Percentiles rank a stretch among this genome's conserved stretches.
These are phyloP conservation scores for Collichthys lucidus DNA, from an alignment of 2,113 vertebrate species.

Conservation along the genomic window DNA sequence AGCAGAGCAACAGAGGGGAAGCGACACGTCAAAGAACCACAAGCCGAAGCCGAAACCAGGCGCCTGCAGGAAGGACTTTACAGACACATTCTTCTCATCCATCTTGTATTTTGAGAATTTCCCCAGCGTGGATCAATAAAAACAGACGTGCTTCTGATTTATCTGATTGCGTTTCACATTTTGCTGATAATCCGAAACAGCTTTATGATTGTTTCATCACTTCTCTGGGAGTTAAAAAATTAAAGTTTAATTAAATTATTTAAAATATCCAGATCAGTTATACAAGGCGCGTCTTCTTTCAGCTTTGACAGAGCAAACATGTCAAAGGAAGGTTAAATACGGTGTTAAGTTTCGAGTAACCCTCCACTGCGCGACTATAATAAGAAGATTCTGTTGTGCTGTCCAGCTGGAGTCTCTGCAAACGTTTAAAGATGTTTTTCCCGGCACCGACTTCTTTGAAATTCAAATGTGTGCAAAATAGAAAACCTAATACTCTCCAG, in stretches of 20 bases:
- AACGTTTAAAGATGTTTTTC: neutral
- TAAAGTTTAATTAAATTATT: neutral
- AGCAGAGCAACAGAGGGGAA: too few relatives aligned
- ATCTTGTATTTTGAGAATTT: too few relatives aligned
- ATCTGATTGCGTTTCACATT: neutral
- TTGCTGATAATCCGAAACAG: neutral
- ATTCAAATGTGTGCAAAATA: neutral
- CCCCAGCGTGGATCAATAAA: too few relatives aligned
- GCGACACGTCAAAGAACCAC: too few relatives aligned
- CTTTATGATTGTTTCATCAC: neutral
- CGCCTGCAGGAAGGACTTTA: too few relatives aligned
- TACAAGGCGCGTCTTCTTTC: neutral
- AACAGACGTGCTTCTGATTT: neutral
- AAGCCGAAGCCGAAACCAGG: too few relatives aligned
- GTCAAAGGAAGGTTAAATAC: slow-evolving; percentile 15
- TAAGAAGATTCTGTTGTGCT: neutral
- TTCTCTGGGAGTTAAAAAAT: neutral
- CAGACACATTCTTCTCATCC: too few relatives aligned
- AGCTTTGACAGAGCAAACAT: slow-evolving; percentile 1
- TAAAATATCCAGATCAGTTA: neutral
- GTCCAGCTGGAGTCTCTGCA: too few relatives aligned
- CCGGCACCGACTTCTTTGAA: neutral
- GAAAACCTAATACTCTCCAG: neutral
- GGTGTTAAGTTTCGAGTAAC: neutral
- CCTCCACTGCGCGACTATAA: neutral